Conservation (phyloP, 2,888 invertebrate genomes). For the Chalcosyrphus nemorum region DNA sequence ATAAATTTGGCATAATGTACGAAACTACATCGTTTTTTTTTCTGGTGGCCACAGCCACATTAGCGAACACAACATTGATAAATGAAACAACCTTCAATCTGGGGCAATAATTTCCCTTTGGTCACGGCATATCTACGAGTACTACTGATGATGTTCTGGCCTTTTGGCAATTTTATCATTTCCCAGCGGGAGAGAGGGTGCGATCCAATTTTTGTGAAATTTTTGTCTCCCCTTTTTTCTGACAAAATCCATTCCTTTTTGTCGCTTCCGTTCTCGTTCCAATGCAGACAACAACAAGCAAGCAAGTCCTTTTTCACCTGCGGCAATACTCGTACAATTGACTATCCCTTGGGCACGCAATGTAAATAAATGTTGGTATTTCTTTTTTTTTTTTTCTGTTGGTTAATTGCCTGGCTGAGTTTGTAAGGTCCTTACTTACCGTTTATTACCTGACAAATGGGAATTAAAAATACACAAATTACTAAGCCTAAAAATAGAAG, state of each 20-base stretch:
- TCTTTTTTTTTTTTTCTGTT: no score
- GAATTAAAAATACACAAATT: slow-evolving; percentile 28
- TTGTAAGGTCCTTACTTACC: slow-evolving; percentile 1
- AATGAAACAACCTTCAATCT: slow-evolving; percentile 22
- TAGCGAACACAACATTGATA: slow-evolving; percentile 9
- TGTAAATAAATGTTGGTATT: slow-evolving; percentile 45
- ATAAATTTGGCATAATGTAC: no score
- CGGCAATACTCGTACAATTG: neutral
- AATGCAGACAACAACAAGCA: neutral
- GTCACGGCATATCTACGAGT: neutral
- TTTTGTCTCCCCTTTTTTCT: neutral
- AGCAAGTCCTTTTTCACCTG: neutral
- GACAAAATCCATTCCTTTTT: neutral
- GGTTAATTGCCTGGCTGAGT: slow-evolving; percentile 17
- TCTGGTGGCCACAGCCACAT: neutral
- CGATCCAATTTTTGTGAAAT: neutral
- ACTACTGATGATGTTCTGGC: neutral
- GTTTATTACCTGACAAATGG: slow-evolving; percentile 22
- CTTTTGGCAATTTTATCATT: slow-evolving; percentile 18
- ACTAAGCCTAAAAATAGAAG: slow-evolving; percentile 6
- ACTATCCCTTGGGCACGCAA: slow-evolving; percentile 26
- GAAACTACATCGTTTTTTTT: no score
- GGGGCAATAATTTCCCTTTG: slow-evolving; percentile 1
- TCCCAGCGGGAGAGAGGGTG: neutral
- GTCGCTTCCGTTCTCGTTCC: neutral